These are phyloP conservation scores for Drosophila prolongata DNA, from an alignment of 2,888 invertebrate species.

Conservation along the genomic window DNA sequence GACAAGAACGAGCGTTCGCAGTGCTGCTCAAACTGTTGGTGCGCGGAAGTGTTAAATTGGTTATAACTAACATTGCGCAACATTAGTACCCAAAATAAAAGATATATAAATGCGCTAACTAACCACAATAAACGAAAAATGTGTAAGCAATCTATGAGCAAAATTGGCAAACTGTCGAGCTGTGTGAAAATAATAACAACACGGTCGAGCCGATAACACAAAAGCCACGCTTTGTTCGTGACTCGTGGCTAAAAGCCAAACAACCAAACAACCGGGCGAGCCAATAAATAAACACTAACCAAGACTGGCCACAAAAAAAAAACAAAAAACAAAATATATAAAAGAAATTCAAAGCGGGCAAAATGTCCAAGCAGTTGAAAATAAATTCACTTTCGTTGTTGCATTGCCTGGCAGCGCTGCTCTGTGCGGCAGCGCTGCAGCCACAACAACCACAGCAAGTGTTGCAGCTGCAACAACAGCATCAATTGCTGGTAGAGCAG, in stretches of 20 bases:
- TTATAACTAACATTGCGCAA: slow-evolving; percentile 56
- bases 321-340: slow-evolving; percentile 16
- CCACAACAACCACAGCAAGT: slow-evolving; percentile 40
- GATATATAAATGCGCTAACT: slow-evolving; percentile 24
- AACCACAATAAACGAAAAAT: slow-evolving; percentile 55
- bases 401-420: slow-evolving; percentile 52
- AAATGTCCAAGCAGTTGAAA: slow-evolving; percentile 61
- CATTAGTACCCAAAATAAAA: slow-evolving; percentile 28
- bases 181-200: slow-evolving; percentile 63
- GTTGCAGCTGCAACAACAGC: slow-evolving; percentile 26
- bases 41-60: slow-evolving; percentile 47
- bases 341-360: slow-evolving; percentile 41
- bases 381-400: slow-evolving; percentile 75
- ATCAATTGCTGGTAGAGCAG: slow-evolving; percentile 29
- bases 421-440: slow-evolving; percentile 45
- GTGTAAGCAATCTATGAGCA: slow-evolving; percentile 61
- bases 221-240: slow-evolving; percentile 54
- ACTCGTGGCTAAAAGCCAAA: slow-evolving; percentile 19
- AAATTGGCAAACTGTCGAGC: slow-evolving; percentile 59
- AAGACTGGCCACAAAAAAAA: slow-evolving; percentile 4
- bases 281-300: slow-evolving; percentile 14
- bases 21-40: slow-evolving; percentile 43
- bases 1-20: slow-evolving; percentile 60
- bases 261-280: slow-evolving; percentile 14
- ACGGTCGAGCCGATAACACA: slow-evolving; percentile 30